Evolutionary conservation across 2,797 vertebrate genomes (phyloP), one percentile per base, ranked within the genome.

Genomic region (Cirrhinus molitorella): DNA sequence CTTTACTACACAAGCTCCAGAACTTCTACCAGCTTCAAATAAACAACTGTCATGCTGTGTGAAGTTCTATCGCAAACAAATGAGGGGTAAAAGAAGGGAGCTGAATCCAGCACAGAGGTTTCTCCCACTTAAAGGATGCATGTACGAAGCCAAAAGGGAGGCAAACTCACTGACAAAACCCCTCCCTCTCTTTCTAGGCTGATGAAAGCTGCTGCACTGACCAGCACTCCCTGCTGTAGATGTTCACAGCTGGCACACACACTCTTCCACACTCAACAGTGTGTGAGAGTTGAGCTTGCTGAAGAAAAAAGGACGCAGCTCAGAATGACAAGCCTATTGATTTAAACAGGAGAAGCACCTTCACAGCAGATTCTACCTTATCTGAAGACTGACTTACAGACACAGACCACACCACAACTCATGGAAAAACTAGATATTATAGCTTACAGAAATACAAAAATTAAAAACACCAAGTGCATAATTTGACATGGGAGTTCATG

Each of bases 111-210:
- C 71, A 66, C 45, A 59, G 34, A 76, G 63, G 23, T 47, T 76
- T 83, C 78, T 74, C 43, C 61, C 49, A 40, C 51, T 34, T 77
- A 76, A 68, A 68, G 85, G 85, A 83, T 82, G 88, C 81, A 23
- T 85, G 86, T 87, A 87, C 79, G 57, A 47, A 84, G 13, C 81
- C 89, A 86, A 87, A 80, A 75, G 90, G 84, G 85, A 88, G 91
- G 89, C 90, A 88, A 89, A 90, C 91, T 81, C 68, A 19, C 90
- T 89, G 91, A 91, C 89, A 89, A 85, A 89, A 84, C 83, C 86
- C 83, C 92, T 93, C 90, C 87, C 83, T 88, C 87, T 89, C 80
- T 90, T 81, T 86, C 86, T 85, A 43, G 73, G 86, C 86, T 89
- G 92, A 93, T 93, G 89, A 93, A 92, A 93, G 88, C 81, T 37